A percentile compares a stretch with the other conserved stretches of the same genome.
These are phyloP conservation scores for Abrostola triplasia DNA, from an alignment of 2,888 invertebrate genomes.

Conservation along the genomic window DNA sequence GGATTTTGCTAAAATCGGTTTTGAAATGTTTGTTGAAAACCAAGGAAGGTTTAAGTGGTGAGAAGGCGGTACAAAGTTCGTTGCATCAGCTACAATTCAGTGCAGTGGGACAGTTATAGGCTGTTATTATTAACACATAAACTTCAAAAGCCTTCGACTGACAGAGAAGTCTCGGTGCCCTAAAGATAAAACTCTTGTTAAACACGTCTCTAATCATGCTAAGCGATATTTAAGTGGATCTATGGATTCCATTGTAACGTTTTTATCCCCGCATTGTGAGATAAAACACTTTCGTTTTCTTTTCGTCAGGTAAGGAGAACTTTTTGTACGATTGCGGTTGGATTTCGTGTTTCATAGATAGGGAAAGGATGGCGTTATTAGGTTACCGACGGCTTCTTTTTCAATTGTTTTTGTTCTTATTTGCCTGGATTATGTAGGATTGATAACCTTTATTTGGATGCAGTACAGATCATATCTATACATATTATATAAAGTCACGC, in stretches of 20 bases:
- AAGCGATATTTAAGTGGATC: slow-evolving; percentile 63
- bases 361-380: slow-evolving; percentile 49
- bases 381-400: slow-evolving; percentile 35
- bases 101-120: too few relatives aligned
- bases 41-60: too few relatives aligned
- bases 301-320: slow-evolving; percentile 56
- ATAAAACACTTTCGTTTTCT: slow-evolving; percentile 61
- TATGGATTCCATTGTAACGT: slow-evolving; percentile 52
- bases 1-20: too few relatives aligned
- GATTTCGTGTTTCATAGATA: slow-evolving; percentile 43
- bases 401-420: slow-evolving; percentile 26
- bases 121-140: too few relatives aligned
- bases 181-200: slow-evolving; percentile 47
- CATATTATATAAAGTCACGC: too few relatives aligned
- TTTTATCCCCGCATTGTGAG: slow-evolving; percentile 47
- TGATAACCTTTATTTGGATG: not conserved
- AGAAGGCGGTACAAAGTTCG: too few relatives aligned
- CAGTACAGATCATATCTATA: too few relatives aligned
- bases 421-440: slow-evolving; percentile 5
- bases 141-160: slow-evolving; percentile 24
- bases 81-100: too few relatives aligned
- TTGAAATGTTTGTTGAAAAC: too few relatives aligned
- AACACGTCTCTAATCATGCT: slow-evolving; percentile 46
- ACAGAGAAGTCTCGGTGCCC: too few relatives aligned
- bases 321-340: slow-evolving; percentile 55